A percentile compares a stretch with the other conserved stretches of the same genome.
These are phyloP conservation scores for Heterodera schachtii DNA, from an alignment of 1,140 invertebrate species.

Conservation along the genomic window DNA sequence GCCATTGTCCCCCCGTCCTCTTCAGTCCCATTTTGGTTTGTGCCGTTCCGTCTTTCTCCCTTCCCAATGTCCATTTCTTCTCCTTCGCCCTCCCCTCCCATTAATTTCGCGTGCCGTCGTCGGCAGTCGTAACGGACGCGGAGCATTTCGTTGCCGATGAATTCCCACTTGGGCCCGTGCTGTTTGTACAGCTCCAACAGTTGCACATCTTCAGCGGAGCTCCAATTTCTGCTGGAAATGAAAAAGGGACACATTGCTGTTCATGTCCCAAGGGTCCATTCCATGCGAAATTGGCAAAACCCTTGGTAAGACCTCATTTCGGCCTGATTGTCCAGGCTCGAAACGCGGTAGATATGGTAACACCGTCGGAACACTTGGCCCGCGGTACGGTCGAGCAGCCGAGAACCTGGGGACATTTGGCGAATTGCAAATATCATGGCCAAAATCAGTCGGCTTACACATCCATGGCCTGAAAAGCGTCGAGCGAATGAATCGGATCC, in stretches of 20 bases:
- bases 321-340: not conserved
- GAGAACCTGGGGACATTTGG: conserved; percentile 4
- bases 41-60: not conserved
- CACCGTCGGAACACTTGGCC: conserved; percentile 28
- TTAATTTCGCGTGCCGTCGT: conserved; percentile 9
- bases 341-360: conserved; percentile 23
- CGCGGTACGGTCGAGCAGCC: conserved; percentile 16
- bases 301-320: not conserved
- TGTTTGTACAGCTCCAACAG: conserved; percentile 23
- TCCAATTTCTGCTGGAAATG: conserved; percentile 9
- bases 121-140: conserved; percentile 13
- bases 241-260: no score
- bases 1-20: not conserved
- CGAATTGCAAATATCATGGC: no score
- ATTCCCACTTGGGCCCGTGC: conserved; percentile 17
- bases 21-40: not conserved
- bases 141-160: conserved; percentile 28
- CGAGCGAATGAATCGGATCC: conserved; percentile 24
- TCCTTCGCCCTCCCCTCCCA: not conserved
- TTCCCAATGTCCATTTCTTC: not conserved
- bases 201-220: conserved; percentile 12
- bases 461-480: conserved; percentile 35
- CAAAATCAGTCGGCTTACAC: conserved; percentile 6
- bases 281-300: not conserved
- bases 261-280: no score